Evolutionary conservation across 2,888 invertebrate genomes (phyloP).

Genomic region (Cantharis flavilabris): DNA sequence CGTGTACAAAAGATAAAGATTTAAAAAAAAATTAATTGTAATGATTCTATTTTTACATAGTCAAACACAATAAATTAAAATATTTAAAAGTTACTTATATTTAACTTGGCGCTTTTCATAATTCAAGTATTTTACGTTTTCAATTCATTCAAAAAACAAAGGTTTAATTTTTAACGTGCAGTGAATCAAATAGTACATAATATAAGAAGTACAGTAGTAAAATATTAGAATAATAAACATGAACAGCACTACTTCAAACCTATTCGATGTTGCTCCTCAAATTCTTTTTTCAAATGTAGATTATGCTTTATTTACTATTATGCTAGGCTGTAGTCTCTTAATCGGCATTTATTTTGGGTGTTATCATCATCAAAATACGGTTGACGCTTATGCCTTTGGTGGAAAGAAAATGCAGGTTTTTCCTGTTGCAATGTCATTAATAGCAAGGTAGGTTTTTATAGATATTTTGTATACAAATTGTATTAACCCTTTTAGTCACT

Average conservation of each 20-base stretch:
- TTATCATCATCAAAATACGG: slow-evolving; percentile 59
- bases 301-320: slow-evolving; percentile 55
- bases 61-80: not conserved
- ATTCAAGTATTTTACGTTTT: not conserved
- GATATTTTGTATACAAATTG: slow-evolving; percentile 54
- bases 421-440: slow-evolving; percentile 70
- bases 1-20: not conserved
- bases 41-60: not conserved
- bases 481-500: no score
- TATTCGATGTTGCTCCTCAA: not conserved
- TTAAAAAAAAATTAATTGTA: not conserved
- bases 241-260: not conserved
- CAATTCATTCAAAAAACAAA: not conserved
- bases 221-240: not conserved
- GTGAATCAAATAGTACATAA: not conserved
- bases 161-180: not conserved
- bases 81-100: not conserved
- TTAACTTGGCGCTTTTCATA: not conserved
- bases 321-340: slow-evolving; percentile 56
- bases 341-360: slow-evolving; percentile 62
- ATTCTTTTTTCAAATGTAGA: slow-evolving; percentile 48
- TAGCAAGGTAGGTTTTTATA: slow-evolving; percentile 58
- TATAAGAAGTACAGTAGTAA: not conserved
- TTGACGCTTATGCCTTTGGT: slow-evolving; percentile 68
- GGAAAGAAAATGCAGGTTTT: slow-evolving; percentile 69